Base-by-base conservation (phyloP, 2,888 invertebrate genomes). In the Eupithecia dodoneata region DNA sequence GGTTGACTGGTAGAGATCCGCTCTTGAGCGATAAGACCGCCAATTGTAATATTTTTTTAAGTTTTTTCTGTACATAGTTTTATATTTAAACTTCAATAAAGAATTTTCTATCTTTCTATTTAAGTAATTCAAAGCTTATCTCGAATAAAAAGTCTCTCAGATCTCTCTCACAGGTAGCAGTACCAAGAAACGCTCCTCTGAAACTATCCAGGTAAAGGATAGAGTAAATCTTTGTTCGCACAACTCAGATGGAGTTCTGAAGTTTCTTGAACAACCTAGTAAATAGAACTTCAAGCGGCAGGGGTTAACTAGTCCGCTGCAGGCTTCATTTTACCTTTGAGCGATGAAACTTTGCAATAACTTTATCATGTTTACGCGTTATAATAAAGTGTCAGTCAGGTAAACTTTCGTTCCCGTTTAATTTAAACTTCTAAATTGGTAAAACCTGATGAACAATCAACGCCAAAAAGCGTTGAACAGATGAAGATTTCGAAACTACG, bases 301-400 rank as follows among this genome's bases (percentile, higher is more conserved):
- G 59, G 70, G 76, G 76, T 78, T 72, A 76, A 78, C 76, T 76
- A 76, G 76, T 74, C 55, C 74, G 44, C 44, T 18, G 12, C 74
- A 66, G 74, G 71, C 74, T 79, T 79, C 52, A 78, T 75, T 73
- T 73, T 78, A 74, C 76, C 72, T 76, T 76, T 47, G 74, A 79
- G 65, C 42, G 70, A 44, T 67, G 66, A 73, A 75, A 78, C 75
- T 77, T 77, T 73, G 73, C 7, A 42, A 69, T n/a, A 44, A 44
- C n/a, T 63, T 30, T 63, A 30, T 63, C 18, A 63, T 63, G 30
- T 63, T 63, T 63, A 63, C 30, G 10, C 4, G 30, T 10, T 63
- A 12, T 63, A 12, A 63, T 63, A 30, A 63, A 63, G 63, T 63
- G 63, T 63, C 59, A 18, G 59, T 59, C 30, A 63, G 63, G 63